Conservation (phyloP, 2,888 invertebrate species). For the Ormyrus labotus region DNA sequence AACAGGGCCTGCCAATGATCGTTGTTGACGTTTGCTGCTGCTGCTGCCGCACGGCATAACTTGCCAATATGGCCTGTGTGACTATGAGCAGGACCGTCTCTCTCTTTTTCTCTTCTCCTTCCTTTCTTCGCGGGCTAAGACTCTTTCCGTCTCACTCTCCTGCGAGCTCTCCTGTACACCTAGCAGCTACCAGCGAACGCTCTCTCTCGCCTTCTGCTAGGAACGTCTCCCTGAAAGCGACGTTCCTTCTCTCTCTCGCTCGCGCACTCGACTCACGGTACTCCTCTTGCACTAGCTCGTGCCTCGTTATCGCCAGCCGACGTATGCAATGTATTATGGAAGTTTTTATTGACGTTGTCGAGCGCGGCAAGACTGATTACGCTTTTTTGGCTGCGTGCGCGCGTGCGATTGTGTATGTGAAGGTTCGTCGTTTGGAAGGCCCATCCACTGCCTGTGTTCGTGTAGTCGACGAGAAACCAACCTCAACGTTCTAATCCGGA, state of each 20-base stretch:
- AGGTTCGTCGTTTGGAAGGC: no score
- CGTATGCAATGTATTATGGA: no score
- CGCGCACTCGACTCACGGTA: not conserved
- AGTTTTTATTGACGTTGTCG: no score
- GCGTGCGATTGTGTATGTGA: no score
- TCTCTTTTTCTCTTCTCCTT: not conserved
- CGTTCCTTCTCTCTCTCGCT: constrained; percentile 17
- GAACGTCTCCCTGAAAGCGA: not conserved
- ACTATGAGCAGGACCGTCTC: constrained; percentile 8
- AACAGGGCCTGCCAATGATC: not conserved
- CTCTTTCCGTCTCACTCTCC: not conserved
- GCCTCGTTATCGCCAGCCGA: not conserved
- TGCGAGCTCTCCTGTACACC: not conserved
- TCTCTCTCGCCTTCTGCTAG: constrained; percentile 19
- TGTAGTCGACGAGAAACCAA: no score
- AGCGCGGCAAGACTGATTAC: no score
- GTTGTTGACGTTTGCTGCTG: constrained; percentile 39
- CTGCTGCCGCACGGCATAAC: constrained; percentile 37
- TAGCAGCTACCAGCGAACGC: not conserved
- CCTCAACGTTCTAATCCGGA: no score
- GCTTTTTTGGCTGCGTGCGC: no score
- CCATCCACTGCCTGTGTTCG: no score
- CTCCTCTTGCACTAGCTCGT: not conserved
- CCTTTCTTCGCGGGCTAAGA: not conserved
- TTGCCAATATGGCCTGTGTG: constrained; percentile 48